Conservation (phyloP, 2,113 vertebrate genomes). For the Colistium nudipinnis region DNA sequence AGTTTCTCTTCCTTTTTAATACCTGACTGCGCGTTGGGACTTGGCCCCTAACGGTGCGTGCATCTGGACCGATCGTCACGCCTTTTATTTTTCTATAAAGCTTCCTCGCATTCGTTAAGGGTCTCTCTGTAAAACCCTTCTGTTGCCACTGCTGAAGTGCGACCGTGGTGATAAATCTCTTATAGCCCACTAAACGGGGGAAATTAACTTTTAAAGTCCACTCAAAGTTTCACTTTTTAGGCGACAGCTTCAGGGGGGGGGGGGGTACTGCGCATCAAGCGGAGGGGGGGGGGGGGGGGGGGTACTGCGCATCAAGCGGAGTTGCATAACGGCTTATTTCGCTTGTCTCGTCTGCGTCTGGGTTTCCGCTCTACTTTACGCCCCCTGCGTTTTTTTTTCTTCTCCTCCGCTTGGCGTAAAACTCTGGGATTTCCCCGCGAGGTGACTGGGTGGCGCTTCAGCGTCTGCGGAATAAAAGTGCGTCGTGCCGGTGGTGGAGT, state of each 20-base stretch:
- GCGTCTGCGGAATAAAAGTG: slow-evolving; percentile 30
- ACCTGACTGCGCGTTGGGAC: not conserved
- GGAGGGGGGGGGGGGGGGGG: too few species aligned
- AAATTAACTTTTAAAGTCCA: not conserved
- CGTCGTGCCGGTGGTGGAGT: slow-evolving; percentile 7
- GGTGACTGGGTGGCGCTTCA: slow-evolving; percentile 53
- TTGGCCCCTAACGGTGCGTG: too few species aligned
- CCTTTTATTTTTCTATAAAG: slow-evolving; percentile 1
- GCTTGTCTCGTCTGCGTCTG: slow-evolving; percentile 29
- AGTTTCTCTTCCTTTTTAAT: not conserved
- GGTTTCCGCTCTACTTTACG: slow-evolving; percentile 17
- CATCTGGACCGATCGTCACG: not conserved
- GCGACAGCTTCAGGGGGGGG: not conserved
- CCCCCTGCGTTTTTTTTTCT: not conserved
- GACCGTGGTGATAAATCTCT: not conserved
- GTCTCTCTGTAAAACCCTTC: not conserved
- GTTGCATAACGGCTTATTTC: slow-evolving; percentile 41
- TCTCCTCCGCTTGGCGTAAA: slow-evolving; percentile 31
- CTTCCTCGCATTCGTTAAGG: slow-evolving; percentile 2
- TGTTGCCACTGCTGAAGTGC: not conserved
- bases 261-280: too few species aligned
- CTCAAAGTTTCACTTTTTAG: not conserved
- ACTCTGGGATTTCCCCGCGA: slow-evolving; percentile 23
- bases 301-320: too few species aligned
- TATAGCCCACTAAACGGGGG: not conserved